Evolutionary conservation across 2,888 invertebrate species (phyloP), one percentile per base, ranked within the genome.

Genomic region (Phanerotoma sp.): DNA sequence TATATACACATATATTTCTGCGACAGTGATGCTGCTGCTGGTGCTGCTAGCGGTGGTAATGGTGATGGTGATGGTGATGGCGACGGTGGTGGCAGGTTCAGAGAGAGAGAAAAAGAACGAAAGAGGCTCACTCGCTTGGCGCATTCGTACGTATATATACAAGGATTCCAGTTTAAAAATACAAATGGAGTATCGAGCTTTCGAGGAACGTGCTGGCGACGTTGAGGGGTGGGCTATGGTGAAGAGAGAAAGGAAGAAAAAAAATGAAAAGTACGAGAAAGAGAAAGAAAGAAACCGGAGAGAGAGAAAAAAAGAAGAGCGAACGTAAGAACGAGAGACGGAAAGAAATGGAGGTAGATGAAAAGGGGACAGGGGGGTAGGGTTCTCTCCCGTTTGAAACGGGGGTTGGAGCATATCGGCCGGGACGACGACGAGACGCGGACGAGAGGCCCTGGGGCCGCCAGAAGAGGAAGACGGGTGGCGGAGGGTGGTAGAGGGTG

Each of bases 161-260:
- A 69, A 70, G 70, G 72, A 74, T 74, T 74, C 73, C 71, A 72
- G 74, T 74, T 74, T 74, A 74, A 74, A 74, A 74, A 74, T 73
- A 74, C 73, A 74, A 74, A 74, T 74, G 73, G 74, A 74, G 74
- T 73, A 73, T 74, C 74, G 74, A 73, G 73, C 74, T 73, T 73
- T 73, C 69, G 69, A 64, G 67, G 64, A 69, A 69, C 70, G 72
- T 64, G 65, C 62, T 58, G 56, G 61, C 61, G 64, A 63, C 61
- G 62, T 49, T 21, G 16, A 16, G 47, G 49, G 53, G 51, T 28
- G 35, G 41, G 51, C 42, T 48, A 45, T 18, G 49, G 53, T 35
- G 50, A 54, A 52, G 53, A 35, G 51, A 49, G 33, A 51, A 15
- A 33, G 35, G 52, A 54, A 51, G 50, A 56, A 41, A 51, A 45